These are phyloP conservation scores for Meganola albula DNA, from an alignment of 2,888 invertebrate genomes.

Conservation along the genomic window DNA sequence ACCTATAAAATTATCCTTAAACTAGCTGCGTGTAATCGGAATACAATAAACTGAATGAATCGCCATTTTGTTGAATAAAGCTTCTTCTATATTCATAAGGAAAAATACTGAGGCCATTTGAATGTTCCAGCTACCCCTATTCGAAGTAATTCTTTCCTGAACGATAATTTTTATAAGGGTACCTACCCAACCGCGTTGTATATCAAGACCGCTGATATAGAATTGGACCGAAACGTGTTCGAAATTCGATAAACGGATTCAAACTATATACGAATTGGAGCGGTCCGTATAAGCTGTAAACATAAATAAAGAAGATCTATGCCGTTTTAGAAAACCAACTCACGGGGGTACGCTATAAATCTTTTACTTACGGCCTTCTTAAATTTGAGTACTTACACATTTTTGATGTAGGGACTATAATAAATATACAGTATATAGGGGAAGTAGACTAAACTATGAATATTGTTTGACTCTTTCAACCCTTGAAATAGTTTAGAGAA, in stretches of 20 bases:
- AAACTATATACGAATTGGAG: conserved; percentile 65
- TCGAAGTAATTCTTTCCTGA: conserved; percentile 41
- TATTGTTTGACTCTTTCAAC: no score
- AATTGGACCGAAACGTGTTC: conserved; percentile 63
- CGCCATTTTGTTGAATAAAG: conserved; percentile 27
- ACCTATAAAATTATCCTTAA: no score
- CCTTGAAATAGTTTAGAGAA: no score
- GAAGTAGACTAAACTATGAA: no score
- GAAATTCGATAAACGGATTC: conserved; percentile 75
- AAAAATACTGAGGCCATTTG: conserved; percentile 32
- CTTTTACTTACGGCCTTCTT: no score
- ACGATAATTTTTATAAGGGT: conserved; percentile 59
- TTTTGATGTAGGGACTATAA: no score
- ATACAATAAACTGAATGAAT: no score
- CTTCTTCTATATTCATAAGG: conserved; percentile 33
- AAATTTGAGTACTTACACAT: no score
- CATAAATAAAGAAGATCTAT: conserved; percentile 74
- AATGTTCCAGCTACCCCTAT: conserved; percentile 44
- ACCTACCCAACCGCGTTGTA: conserved; percentile 48
- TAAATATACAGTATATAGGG: no score
- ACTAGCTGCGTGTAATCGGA: no score
- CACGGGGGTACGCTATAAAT: conserved; percentile 62
- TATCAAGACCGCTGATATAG: conserved; percentile 64
- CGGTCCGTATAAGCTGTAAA: conserved; percentile 69
- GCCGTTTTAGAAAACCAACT: conserved; percentile 72